Conservation (phyloP, 2,113 vertebrate species). For the Tyrannus savana region DNA sequence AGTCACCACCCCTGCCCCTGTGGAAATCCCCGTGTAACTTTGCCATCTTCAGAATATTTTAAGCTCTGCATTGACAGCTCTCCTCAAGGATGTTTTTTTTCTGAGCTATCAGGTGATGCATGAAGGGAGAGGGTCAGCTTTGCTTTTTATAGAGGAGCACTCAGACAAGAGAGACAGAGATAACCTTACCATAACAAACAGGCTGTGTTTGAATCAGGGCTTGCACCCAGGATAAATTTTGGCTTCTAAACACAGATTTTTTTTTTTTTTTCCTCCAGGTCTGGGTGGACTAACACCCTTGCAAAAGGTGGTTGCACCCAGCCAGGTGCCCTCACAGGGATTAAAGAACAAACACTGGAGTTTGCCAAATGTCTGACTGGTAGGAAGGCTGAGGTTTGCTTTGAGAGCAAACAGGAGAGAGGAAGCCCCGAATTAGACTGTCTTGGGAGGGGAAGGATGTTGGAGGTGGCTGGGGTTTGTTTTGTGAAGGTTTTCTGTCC, state of each 20-base stretch:
- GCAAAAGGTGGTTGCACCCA: fast-evolving
- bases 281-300: too few species aligned
- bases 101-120: not conserved
- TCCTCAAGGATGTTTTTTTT: conserved; percentile 5
- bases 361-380: not conserved
- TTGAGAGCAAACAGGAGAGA: not conserved
- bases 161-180: not conserved
- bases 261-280: not conserved
- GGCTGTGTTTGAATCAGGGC: not conserved
- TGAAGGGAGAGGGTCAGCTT: not conserved
- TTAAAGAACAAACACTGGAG: not conserved
- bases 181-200: not conserved
- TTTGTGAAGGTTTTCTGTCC: not conserved
- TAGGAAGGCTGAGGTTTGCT: not conserved
- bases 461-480: not conserved
- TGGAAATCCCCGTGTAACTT: not conserved
- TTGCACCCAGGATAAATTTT: not conserved
- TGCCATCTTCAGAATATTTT: not conserved
- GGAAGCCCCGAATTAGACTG: not conserved
- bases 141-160: not conserved
- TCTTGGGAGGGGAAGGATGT: not conserved
- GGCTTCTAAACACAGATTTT: not conserved
- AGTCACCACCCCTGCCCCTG: not conserved
- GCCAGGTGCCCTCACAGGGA: not conserved
- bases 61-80: not conserved